A percentile compares a stretch with the other conserved stretches of the same genome.
These are phyloP conservation scores for Pocillopora grandis DNA, from an alignment of 92 coral and sea anemone species.

Conservation along the genomic window DNA sequence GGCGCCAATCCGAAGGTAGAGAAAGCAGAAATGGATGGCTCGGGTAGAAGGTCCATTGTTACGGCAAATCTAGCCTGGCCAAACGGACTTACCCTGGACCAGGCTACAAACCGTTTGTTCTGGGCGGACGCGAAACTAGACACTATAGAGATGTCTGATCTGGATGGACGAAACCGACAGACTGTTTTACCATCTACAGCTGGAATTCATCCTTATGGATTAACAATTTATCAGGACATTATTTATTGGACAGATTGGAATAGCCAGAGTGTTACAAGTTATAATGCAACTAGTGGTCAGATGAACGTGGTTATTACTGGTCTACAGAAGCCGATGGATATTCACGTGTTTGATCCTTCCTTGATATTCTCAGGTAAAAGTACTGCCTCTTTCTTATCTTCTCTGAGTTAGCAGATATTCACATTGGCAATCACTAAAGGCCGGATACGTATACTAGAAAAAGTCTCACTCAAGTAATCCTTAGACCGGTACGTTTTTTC, in stretches of 20 bases:
- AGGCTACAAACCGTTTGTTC: constrained; percentile 16
- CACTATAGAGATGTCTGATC: constrained; percentile 56
- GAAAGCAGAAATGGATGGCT: constrained; percentile 50
- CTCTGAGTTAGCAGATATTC: neutral
- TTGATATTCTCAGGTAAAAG: neutral
- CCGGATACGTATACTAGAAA: neutral
- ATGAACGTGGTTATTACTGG: neutral
- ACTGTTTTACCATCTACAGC: constrained; percentile 16
- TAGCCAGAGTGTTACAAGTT: neutral
- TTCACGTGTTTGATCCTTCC: constrained; percentile 18
- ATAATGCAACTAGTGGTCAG: neutral
- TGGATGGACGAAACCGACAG: constrained; percentile 12
- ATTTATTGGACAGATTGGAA: constrained; percentile 48
- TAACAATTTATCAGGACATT: constrained; percentile 9
- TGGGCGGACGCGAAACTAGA: constrained; percentile 63
- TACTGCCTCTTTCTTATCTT: neutral
- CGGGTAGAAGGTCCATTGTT: constrained; percentile 43
- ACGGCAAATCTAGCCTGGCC: constrained; percentile 43
- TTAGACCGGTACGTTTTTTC: too few relatives aligned
- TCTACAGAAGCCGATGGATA: constrained; percentile 14
- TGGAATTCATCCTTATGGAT: constrained; percentile 42
- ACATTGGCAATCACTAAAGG: too few relatives aligned
- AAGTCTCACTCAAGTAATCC: too few relatives aligned
- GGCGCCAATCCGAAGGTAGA: constrained; percentile 54
- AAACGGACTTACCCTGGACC: constrained; percentile 36